Evolutionary conservation across 2,113 vertebrate genomes (phyloP).

Genomic region (Daubentonia madagascariensis): DNA sequence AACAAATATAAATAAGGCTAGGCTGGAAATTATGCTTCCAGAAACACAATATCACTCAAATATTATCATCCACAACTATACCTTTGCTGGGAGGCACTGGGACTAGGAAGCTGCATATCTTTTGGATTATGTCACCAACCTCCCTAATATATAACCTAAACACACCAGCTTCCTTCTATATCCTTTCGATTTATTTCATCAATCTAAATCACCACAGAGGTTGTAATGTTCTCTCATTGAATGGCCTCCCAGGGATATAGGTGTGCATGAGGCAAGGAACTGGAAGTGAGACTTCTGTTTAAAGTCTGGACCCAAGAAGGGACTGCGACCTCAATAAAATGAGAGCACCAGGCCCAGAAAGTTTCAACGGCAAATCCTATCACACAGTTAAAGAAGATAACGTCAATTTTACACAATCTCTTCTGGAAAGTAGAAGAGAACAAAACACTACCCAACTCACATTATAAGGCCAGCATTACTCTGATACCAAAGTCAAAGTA

Average conservation of each 20-base stretch:
- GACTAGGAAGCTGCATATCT: not conserved
- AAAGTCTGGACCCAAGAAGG: not conserved
- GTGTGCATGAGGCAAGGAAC: not conserved
- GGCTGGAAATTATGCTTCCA: not conserved
- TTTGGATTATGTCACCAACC: not conserved
- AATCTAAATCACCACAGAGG: not conserved
- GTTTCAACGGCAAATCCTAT: not conserved
- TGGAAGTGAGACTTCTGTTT: not conserved
- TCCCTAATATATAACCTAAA: not conserved
- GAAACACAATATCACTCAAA: not conserved
- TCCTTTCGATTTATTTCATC: not conserved
- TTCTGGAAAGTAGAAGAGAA: not conserved
- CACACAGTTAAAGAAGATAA: not conserved
- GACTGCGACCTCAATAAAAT: not conserved
- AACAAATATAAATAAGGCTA: not conserved
- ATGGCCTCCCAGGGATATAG: not conserved
- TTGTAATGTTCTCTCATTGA: not conserved
- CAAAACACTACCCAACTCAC: not conserved
- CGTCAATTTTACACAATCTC: not conserved
- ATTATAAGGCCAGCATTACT: not conserved
- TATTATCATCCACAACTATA: not conserved
- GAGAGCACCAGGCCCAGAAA: not conserved
- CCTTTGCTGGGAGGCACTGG: not conserved
- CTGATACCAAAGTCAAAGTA: slow-evolving; percentile 2
- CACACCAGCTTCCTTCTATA: not conserved